phyloP scores from a whole-genome alignment of 2,888 invertebrate species.

The Cremastinae sp. region DNA sequence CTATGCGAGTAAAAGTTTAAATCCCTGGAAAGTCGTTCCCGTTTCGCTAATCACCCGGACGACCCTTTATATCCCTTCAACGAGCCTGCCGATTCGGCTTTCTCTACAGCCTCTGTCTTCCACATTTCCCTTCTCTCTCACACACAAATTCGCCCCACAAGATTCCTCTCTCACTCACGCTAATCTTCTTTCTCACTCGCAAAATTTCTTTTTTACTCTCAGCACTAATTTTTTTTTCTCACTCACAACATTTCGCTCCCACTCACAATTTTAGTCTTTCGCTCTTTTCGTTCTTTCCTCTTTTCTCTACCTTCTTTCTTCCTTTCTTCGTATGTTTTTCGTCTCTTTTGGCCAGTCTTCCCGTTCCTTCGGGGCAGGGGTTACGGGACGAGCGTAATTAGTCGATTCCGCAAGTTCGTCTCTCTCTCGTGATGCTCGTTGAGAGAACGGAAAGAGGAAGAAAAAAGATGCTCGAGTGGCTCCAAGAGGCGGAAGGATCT shows the following conservation, averaged over 20 bases:
- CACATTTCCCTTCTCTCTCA: neutral
- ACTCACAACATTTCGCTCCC: too few relatives aligned
- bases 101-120: conserved; percentile 18
- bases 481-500: conserved; percentile 39
- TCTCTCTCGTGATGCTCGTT: conserved; percentile 57
- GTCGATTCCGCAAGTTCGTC: conserved; percentile 63
- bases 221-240: too few relatives aligned
- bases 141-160: too few relatives aligned
- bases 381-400: conserved; percentile 64
- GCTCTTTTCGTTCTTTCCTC: conserved; percentile 44
- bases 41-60: conserved; percentile 63
- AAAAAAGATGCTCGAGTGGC: conserved; percentile 42
- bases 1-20: conserved; percentile 64
- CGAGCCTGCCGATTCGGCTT: conserved; percentile 34
- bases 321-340: conserved; percentile 16
- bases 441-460: conserved; percentile 42
- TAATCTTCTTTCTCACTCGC: conserved; percentile 32
- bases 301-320: conserved; percentile 20
- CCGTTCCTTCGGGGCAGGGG: conserved; percentile 47
- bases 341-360: conserved; percentile 40
- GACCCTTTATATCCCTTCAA: conserved; percentile 61
- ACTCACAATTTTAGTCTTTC: too few relatives aligned
- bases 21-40: conserved; percentile 66
- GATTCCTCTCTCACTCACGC: conserved; percentile 11
- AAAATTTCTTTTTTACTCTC: neutral